These are phyloP conservation scores for Macropus fuliginosus DNA, from an alignment of 2,797 vertebrate species.

Conservation along the genomic window DNA sequence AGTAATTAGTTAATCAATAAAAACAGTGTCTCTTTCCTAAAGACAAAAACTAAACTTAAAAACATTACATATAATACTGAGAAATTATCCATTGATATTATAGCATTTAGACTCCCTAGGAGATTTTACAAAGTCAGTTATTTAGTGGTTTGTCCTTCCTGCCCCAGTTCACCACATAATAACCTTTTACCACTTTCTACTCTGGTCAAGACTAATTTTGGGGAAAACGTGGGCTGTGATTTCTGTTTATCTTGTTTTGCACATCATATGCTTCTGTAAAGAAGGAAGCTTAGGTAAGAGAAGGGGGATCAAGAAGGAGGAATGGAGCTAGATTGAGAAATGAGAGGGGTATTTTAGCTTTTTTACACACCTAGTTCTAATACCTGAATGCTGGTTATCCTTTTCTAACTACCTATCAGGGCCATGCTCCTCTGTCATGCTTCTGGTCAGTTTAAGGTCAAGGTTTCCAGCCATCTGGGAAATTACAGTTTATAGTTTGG, in stretches of 20 bases:
- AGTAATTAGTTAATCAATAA: not conserved
- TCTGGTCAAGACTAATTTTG: not conserved
- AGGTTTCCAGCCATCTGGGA: not conserved
- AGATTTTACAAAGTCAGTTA: not conserved
- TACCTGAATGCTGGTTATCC: not conserved
- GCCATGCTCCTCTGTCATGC: not conserved
- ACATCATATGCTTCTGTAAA: not conserved
- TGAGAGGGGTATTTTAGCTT: not conserved
- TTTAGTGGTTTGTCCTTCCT: not conserved
- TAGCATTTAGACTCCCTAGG: not conserved
- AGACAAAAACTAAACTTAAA: not conserved
- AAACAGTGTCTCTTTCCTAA: not conserved
- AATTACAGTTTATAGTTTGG: not conserved
- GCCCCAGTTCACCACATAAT: not conserved
- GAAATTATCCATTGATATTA: not conserved
- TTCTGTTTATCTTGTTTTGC: not conserved
- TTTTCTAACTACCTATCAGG: not conserved
- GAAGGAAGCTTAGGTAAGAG: not conserved
- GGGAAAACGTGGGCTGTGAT: not conserved
- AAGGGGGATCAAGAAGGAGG: not conserved
- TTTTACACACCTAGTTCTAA: not conserved
- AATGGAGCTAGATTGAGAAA: not conserved
- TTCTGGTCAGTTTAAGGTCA: not conserved
- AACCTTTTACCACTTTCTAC: not conserved
- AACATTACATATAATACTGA: not conserved